A percentile compares a stretch with the other conserved stretches of the same genome.
phyloP scores from a whole-genome alignment of 2,888 invertebrate species.

The Marronus borbonicus region DNA sequence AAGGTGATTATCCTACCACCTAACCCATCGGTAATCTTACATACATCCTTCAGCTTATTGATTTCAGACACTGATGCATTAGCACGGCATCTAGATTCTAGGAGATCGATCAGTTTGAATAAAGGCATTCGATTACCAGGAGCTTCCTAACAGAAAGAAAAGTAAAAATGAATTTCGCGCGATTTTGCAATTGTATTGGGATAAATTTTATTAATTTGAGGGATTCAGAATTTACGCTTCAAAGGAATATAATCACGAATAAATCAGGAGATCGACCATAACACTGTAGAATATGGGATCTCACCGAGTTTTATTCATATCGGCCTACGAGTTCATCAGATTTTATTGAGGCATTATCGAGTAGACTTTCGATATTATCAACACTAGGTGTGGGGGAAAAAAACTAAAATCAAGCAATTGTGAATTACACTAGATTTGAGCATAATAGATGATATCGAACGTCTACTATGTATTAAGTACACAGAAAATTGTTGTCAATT shows the following conservation, averaged over 20 bases:
- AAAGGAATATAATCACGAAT: slow-evolving; percentile 42
- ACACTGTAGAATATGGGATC: slow-evolving; percentile 48
- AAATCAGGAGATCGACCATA: slow-evolving; percentile 41
- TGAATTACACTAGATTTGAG: no score
- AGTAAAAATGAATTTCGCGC: slow-evolving; percentile 14
- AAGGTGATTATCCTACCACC: slow-evolving; percentile 82
- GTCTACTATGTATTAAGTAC: no score
- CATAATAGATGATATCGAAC: no score
- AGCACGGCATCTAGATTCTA: slow-evolving; percentile 85
- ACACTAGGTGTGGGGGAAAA: neutral
- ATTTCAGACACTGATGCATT: slow-evolving; percentile 82
- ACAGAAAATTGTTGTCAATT: slow-evolving; percentile 43
- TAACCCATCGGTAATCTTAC: slow-evolving; percentile 78
- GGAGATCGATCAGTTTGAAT: slow-evolving; percentile 86
- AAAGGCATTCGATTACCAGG: slow-evolving; percentile 83
- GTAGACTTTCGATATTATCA: neutral
- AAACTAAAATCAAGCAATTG: neutral
- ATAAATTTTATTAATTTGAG: neutral
- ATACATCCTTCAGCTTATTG: slow-evolving; percentile 83
- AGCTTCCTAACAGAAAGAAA: slow-evolving; percentile 74
- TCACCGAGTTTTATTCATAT: slow-evolving; percentile 55
- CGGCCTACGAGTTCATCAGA: slow-evolving; percentile 59
- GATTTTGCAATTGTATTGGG: neutral
- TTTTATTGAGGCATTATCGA: neutral
- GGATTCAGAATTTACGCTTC: slow-evolving; percentile 53